These are phyloP conservation scores for Agrilus biguttatus DNA, from an alignment of 2,888 invertebrate genomes.

Conservation along the genomic window DNA sequence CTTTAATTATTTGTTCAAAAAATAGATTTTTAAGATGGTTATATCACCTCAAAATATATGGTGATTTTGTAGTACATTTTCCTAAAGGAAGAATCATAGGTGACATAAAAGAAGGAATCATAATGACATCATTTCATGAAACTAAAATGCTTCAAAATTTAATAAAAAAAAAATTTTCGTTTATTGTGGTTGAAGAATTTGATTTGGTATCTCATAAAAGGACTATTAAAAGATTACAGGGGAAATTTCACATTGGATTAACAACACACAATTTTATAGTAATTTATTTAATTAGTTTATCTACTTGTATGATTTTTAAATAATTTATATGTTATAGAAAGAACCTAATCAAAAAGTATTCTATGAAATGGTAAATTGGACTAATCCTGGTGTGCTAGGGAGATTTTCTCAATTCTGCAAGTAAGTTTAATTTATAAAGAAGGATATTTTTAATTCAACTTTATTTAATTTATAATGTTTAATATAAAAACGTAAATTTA, in stretches of 20 bases:
- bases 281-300: conserved; percentile 8
- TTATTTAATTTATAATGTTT: too few species aligned
- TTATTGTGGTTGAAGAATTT: conserved; percentile 19
- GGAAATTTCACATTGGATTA: conserved; percentile 22
- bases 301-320: background rate
- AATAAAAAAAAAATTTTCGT: conserved; percentile 15
- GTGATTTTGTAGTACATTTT: conserved; percentile 13
- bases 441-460: background rate
- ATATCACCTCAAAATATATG: conserved; percentile 16
- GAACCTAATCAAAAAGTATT: conserved; percentile 22
- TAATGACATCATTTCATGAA: conserved; percentile 15
- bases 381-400: conserved; percentile 19
- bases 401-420: conserved; percentile 18
- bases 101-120: background rate
- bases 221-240: conserved; percentile 15
- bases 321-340: conserved; percentile 13
- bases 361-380: conserved; percentile 26
- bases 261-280: conserved; percentile 23
- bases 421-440: conserved; percentile 10
- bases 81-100: conserved; percentile 11
- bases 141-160: conserved; percentile 17
- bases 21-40: conserved; percentile 17
- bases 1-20: conserved; percentile 17
- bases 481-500: too few species aligned
- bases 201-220: conserved; percentile 20